Evolutionary conservation across 2,797 vertebrate genomes (phyloP).

Genomic region (Sebastes baramenuke): DNA sequence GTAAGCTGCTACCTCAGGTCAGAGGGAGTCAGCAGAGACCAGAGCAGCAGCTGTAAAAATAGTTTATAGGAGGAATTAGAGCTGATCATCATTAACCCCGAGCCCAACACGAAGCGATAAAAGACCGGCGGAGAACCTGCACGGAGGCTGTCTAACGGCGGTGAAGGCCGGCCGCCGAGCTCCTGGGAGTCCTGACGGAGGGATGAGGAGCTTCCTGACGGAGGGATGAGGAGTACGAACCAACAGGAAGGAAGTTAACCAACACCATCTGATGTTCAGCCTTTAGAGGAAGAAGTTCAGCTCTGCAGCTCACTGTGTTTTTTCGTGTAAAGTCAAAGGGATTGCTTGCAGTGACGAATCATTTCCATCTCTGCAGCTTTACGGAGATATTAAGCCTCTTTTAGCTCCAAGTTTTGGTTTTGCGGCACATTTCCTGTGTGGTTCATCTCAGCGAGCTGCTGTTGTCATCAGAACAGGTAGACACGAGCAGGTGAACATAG

Average conservation of each 20-base stretch:
- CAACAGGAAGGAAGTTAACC: background rate
- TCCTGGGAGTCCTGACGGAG: constrained; percentile 4
- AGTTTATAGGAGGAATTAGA: constrained; percentile 62
- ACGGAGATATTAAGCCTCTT: background rate
- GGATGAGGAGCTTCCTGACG: background rate
- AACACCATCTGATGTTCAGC: background rate
- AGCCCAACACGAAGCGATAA: constrained; percentile 32
- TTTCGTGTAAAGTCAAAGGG: too few species aligned
- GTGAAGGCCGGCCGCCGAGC: background rate
- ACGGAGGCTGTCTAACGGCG: background rate
- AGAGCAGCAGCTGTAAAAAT: constrained; percentile 57
- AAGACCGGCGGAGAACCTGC: constrained; percentile 17
- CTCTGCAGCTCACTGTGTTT: background rate
- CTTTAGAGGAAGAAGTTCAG: background rate
- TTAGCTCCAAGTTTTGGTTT: background rate
- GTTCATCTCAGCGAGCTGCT: background rate
- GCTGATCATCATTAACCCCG: constrained; percentile 53
- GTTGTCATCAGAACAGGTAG: too few species aligned
- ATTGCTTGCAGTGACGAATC: too few species aligned
- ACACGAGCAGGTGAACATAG: too few species aligned
- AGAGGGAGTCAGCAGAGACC: constrained; percentile 38
- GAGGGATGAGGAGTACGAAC: background rate
- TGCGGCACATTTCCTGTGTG: background rate
- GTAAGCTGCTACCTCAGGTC: constrained; percentile 30
- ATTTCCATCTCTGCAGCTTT: background rate